Base-by-base conservation (phyloP, 2,888 invertebrate species). In the Acronicta psi region DNA sequence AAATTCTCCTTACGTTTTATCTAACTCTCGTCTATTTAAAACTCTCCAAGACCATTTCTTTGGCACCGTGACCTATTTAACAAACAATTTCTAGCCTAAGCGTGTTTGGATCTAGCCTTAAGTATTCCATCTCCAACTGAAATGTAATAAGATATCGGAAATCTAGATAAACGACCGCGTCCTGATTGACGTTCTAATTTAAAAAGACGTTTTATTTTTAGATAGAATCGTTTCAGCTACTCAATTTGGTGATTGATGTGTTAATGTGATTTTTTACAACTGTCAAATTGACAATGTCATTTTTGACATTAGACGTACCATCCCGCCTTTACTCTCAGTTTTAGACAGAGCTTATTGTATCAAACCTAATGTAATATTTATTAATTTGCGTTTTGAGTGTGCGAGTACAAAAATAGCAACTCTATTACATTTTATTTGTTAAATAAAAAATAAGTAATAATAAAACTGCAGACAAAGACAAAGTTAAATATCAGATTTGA, bases 171-270 rank as follows among this genome's bases (percentile, higher is more conserved):
- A 60, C 37, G 54, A 25, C 59, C 46, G 18, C 36, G 25, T 18
- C 51, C 49, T 49, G 70, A 71, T 64, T 57, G 73, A 60, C 64
- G 43, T 45, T 55, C 18, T 58, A 55, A 73, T 69, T 71, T 57
- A 58, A 58, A 36, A 18, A 20, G 44, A 57, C 31, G 36, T 60
- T 43, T 41, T 42, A 40, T 53, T 52, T 61, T 53, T 43, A 34
- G 16, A 53, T 41, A 13, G 46, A 69, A 52, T 31, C 14, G 11
- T 46, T 29, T 14, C 0, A 14, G 13, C n/a, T n/a, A 34, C 34
- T n/a, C 6, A 6, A n/a, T n/a, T 34, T 3, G 6, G 4, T 34
- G 31, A 0, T 13, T 6, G n/a, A 6, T n/a, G 13, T 34, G 31
- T 4, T 31, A 31, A 13, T 31, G 31, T 31, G 11, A 11, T 25